Evolutionary conservation across 2,797 vertebrate species (phyloP), one percentile per base, ranked within the genome.

Genomic region (Phrynocephalus guinanensis): DNA sequence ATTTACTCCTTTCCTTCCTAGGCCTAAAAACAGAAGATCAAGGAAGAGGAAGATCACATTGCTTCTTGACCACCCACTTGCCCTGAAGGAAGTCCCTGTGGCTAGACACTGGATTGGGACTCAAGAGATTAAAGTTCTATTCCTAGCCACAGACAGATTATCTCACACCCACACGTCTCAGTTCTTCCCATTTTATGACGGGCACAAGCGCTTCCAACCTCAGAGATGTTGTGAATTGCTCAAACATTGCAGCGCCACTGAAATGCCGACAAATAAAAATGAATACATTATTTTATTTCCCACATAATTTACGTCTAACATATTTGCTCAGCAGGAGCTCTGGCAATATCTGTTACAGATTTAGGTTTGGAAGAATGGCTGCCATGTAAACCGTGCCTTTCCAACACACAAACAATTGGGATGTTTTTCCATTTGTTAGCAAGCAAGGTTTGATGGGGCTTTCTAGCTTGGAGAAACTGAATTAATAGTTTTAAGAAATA

Each of bases 261-360:
- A 90, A 78, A 85, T 87, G 85, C 78, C 63, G 68, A 70, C 82
- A 90, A 81, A 90, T 44, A 86, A 81, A 87, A 85, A 85, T 77
- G 83, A 79, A 89, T 84, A 84, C 44, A 22, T 90, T 84, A 84
- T 77, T 82, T 88, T 88, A 87, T 87, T 84, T 90, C 85, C 89
- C 86, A 87, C 82, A 81, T 87, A 81, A 87, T 90, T 90, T 84
- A 84, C 75, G 85, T 84, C 63, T 82, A 82, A 77, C 78, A 85
- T 82, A 85, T 87, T 87, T 90, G 83, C 83, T 66, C 79, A 87
- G 86, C 66, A 85, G 86, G 82, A 85, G 67, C 70, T 79, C 73
- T 30, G n/a, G 87, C 82, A 92, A 26, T 26, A 2, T 38, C 28
- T 38, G 24, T 0, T n/a, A 68, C 50, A 84, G 56, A n/a, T 38